Evolutionary conservation across 2,888 invertebrate species (phyloP).

Genomic region (Ceramica pisi): DNA sequence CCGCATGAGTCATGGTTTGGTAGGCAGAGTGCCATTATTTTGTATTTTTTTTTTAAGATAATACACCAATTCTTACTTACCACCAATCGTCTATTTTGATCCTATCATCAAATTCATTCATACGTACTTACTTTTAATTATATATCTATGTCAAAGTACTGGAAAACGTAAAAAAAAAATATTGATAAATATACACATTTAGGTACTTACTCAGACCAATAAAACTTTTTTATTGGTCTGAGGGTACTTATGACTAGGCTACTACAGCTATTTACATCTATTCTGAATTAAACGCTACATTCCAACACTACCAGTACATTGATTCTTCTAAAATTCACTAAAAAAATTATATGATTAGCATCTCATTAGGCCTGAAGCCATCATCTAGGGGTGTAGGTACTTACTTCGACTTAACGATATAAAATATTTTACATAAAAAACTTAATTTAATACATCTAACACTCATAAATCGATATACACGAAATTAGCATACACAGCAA

Average conservation of each 20-base stretch:
- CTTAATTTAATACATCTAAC: slow-evolving; percentile 47
- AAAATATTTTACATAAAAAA: slow-evolving; percentile 23
- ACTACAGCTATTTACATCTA: slow-evolving; percentile 4
- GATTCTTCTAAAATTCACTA: slow-evolving; percentile 8
- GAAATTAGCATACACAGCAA: slow-evolving; percentile 62
- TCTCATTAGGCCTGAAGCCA: background rate
- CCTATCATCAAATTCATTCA: too few species aligned
- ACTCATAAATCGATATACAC: slow-evolving; percentile 54
- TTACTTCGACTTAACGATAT: slow-evolving; percentile 16
- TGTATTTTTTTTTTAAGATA: background rate
- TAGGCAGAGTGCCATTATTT: background rate
- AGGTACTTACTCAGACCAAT: too few species aligned
- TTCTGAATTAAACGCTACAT: background rate
- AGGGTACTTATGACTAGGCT: slow-evolving; percentile 1
- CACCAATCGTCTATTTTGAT: background rate
- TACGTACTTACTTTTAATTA: too few species aligned
- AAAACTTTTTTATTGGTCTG: too few species aligned
- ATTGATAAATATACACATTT: background rate
- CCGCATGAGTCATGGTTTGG: background rate
- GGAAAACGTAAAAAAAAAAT: background rate
- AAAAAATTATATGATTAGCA: background rate
- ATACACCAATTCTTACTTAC: too few species aligned
- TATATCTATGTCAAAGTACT: background rate
- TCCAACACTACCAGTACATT: slow-evolving; percentile 13
- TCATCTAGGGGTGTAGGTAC: background rate